Evolutionary conservation across 2,797 vertebrate genomes (phyloP).

Genomic region (Peromyscus aztecus): DNA sequence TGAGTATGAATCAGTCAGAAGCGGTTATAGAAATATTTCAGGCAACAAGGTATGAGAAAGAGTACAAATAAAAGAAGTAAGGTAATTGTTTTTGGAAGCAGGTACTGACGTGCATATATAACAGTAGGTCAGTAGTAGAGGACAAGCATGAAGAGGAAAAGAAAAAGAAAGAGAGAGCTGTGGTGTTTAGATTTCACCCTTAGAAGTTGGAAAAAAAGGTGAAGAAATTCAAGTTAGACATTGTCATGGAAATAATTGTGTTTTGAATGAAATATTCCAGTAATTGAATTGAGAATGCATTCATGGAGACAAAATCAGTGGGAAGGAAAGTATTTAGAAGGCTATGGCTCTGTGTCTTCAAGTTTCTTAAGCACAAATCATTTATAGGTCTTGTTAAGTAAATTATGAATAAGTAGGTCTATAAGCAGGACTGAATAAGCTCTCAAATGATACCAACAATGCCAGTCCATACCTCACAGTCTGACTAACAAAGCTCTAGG

Average conservation of each 20-base stretch:
- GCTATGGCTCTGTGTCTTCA: conserved; percentile 43
- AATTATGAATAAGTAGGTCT: conserved; percentile 49
- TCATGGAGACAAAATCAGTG: conserved; percentile 44
- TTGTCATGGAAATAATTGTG: conserved; percentile 40
- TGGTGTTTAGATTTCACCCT: conserved; percentile 42
- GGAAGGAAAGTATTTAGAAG: conserved; percentile 31
- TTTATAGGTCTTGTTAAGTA: conserved; percentile 36
- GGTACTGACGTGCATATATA: not conserved
- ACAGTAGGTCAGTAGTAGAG: not conserved
- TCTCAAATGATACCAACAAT: not conserved
- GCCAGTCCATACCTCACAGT: conserved; percentile 33
- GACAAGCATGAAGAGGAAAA: conserved; percentile 3
- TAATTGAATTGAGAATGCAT: conserved; percentile 26
- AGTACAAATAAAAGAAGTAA: conserved; percentile 18
- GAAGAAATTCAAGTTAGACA: conserved; percentile 31
- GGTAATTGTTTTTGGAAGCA: conserved; percentile 37
- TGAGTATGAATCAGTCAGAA: conserved; percentile 44
- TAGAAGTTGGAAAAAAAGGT: conserved; percentile 34
- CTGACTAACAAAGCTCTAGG: conserved; percentile 50
- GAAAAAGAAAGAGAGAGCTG: conserved; percentile 38
- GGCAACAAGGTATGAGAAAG: conserved; percentile 37
- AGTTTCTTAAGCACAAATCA: conserved; percentile 41
- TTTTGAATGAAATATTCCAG: conserved; percentile 52
- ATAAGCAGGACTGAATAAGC: not conserved
- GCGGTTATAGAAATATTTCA: conserved; percentile 34